Evolutionary conservation across 1,140 invertebrate species (phyloP).

Genomic region (Physella acuta): DNA sequence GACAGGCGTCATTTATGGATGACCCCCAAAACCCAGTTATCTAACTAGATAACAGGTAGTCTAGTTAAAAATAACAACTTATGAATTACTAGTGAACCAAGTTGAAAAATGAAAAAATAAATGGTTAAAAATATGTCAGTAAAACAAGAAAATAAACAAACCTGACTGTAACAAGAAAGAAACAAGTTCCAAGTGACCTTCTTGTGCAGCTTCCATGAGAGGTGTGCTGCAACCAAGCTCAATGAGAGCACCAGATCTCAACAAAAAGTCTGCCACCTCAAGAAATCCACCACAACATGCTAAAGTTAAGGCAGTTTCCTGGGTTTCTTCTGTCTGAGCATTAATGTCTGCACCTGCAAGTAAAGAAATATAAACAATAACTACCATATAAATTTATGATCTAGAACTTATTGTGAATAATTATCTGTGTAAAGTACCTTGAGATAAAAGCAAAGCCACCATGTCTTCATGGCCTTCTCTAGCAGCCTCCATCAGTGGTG

Average conservation of each 20-base stretch:
- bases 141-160: constrained; percentile 24
- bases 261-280: constrained; percentile 95
- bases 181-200: constrained; percentile 93
- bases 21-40: too few relatives aligned
- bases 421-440: too few relatives aligned
- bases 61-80: too few relatives aligned
- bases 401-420: too few relatives aligned
- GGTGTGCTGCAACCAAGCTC: constrained; percentile 95
- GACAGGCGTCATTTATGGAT: too few relatives aligned
- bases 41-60: too few relatives aligned
- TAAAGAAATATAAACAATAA: too few relatives aligned
- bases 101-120: too few relatives aligned
- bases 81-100: too few relatives aligned
- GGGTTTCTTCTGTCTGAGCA: constrained; percentile 14
- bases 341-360: not conserved
- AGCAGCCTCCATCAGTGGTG: constrained; percentile 92
- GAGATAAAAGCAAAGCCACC: constrained; percentile 88
- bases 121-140: too few relatives aligned
- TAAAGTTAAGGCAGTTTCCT: constrained; percentile 87
- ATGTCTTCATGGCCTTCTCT: constrained; percentile 98
- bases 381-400: too few relatives aligned
- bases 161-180: constrained; percentile 59
- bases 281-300: constrained; percentile 96
- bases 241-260: constrained; percentile 92
- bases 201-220: constrained; percentile 96